Evolutionary conservation across 1,140 invertebrate genomes (phyloP), one percentile per base, ranked within the genome.

Genomic region (Drosophila cardini): DNA sequence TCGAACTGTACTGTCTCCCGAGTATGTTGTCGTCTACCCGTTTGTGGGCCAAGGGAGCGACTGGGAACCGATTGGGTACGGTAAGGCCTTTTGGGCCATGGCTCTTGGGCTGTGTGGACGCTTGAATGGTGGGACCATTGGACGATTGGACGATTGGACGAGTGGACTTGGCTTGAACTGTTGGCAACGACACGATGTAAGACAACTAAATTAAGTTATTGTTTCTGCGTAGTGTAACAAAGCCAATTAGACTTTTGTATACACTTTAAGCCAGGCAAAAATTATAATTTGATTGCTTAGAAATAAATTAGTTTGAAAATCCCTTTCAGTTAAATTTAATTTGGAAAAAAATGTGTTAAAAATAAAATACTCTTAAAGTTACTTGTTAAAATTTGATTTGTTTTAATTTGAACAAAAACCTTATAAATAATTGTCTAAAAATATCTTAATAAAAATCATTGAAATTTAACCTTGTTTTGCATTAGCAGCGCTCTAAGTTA

Each of bases 201-300:
- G 72, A 87, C 85, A 87, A 89, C 83, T 87, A 87, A 87, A 87
- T 87, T 84, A 87, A 87, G 83, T 87, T 87, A 87, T 87, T 87
- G 83, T 77, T 83, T 70, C 53, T 61, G 65, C 9, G 55, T 18
- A 48, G 36, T 11, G 11, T 8, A 5, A 11, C 10, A 15, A 10
- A 38, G 30, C 10, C 30, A 26, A 5, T 5, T 0, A 2, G 58
- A 72, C 43, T 58, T 34, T 32, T 9, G 13, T 8, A 69, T 83
- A 64, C 80, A 18, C 74, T 73, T 11, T 18, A 36, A 46, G 16
- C 13, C 36, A 18, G 9, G 10, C 21, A 34, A 32, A 52, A 16
- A 48, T n/a, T n/a, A n/a, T n/a, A n/a, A n/a, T n/a, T n/a, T n/a
- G n/a, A n/a, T n/a, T n/a, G n/a, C n/a, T n/a, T n/a, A n/a, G n/a